Percentiles rank a stretch among this genome's conserved stretches.
Conservation (phyloP, 2,113 vertebrate species). For the Elephantulus edwardii region DNA sequence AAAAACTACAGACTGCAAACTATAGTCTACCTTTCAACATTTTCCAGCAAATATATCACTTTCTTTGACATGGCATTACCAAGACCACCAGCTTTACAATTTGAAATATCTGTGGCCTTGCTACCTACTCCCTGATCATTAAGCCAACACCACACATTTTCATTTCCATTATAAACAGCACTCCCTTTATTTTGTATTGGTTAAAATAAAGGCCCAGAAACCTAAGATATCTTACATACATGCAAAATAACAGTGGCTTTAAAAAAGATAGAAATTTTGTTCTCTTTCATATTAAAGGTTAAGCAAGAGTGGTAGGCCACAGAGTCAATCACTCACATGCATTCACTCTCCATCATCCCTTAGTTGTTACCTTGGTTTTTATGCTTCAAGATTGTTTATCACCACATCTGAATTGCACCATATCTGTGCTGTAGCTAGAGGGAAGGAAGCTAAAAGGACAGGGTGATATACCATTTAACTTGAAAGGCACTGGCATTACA, state of each 20-base stretch:
- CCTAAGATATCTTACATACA: no score
- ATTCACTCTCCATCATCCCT: no score
- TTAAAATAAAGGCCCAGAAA: neutral
- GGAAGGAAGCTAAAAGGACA: neutral
- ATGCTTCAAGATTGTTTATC: neutral
- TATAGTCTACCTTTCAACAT: neutral
- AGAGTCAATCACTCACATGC: no score
- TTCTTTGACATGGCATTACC: neutral
- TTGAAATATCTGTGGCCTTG: neutral
- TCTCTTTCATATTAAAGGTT: no score
- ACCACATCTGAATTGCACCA: neutral
- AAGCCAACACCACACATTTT: neutral
- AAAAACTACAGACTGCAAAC: neutral
- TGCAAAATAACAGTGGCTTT: no score
- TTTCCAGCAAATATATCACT: neutral
- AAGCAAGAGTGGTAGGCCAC: no score
- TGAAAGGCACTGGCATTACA: neutral
- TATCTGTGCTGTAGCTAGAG: neutral
- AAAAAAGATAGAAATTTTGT: no score
- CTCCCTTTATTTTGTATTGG: neutral
- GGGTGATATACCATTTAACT: neutral
- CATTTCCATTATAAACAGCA: neutral
- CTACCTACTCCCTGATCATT: neutral
- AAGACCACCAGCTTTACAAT: neutral
- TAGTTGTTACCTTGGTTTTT: neutral